A percentile compares a stretch with the other conserved stretches of the same genome.
Conservation (phyloP, 2,888 invertebrate species). For the Agrotis exclamationis region DNA sequence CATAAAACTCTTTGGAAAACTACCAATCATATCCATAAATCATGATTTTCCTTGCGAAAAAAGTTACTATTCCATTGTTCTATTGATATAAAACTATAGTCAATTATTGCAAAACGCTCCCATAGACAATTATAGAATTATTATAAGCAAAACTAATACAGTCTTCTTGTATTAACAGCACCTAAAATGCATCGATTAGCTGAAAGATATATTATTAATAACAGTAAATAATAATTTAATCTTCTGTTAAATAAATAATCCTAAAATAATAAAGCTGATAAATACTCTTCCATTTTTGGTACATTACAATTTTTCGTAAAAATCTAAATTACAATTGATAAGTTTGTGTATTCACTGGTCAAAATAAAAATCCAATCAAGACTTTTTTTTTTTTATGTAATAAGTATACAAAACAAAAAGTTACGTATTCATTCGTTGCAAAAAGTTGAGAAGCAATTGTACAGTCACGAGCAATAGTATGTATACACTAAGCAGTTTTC, state of each 20-base stretch:
- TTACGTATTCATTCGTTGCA: not conserved
- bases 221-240: conserved; percentile 36
- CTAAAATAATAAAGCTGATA: conserved; percentile 26
- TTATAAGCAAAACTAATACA: conserved; percentile 15
- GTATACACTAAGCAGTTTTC: no score
- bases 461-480: no score
- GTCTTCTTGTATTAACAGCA: conserved; percentile 14
- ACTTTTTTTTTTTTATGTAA: no score
- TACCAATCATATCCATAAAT: not conserved
- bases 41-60: no score
- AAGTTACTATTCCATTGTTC: no score
- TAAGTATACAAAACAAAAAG: not conserved
- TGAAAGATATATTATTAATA: conserved; percentile 7
- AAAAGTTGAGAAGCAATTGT: not conserved
- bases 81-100: not conserved
- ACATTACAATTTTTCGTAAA: conserved; percentile 12
- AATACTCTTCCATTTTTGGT: conserved; percentile 29
- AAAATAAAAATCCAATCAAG: no score
- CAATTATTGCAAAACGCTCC: conserved; percentile 12
- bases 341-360: conserved; percentile 4
- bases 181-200: conserved; percentile 6
- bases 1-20: conserved; percentile 3
- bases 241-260: conserved; percentile 30
- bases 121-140: not conserved
- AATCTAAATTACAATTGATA: not conserved